Conservation (phyloP, 2,113 vertebrate species). For the Tympanuchus pallidicinctus region DNA sequence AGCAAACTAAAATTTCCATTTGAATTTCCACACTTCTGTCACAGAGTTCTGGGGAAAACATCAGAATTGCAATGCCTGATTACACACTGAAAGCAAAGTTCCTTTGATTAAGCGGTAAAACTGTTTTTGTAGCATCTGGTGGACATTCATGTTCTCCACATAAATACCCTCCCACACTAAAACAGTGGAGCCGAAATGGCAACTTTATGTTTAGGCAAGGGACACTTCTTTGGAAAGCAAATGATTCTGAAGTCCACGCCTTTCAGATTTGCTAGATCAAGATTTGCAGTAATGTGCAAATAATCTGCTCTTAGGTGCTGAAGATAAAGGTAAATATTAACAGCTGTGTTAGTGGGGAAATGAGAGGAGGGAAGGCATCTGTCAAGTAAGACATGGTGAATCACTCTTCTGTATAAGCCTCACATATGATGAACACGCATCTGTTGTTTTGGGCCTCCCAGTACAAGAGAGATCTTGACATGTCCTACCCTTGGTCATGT, state of each 20-base stretch:
- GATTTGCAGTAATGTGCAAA: not conserved
- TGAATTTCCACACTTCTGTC: not conserved
- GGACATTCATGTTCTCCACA: rapidly evolving
- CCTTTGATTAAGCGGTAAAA: rapidly evolving
- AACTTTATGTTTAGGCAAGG: not conserved
- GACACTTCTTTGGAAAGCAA: not conserved
- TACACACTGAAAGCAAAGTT: not conserved
- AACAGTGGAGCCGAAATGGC: not conserved
- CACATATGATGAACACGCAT: not conserved
- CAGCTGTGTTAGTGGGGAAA: rapidly evolving
- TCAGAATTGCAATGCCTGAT: not conserved
- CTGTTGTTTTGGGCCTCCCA: not conserved
- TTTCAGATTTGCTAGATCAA: not conserved
- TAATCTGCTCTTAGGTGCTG: rapidly evolving
- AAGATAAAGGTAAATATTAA: not conserved
- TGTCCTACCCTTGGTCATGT: too few relatives aligned
- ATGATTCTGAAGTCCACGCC: not conserved
- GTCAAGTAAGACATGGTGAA: not conserved
- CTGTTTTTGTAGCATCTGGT: not conserved
- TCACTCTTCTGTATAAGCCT: not conserved
- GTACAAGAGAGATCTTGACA: not conserved
- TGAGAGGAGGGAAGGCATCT: too few relatives aligned
- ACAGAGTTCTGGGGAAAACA: not conserved
- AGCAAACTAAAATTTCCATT: not conserved
- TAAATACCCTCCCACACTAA: not conserved